Evolutionary conservation across 2,113 vertebrate genomes (phyloP), one percentile per base, ranked within the genome.

Genomic region (Rallus limicola): DNA sequence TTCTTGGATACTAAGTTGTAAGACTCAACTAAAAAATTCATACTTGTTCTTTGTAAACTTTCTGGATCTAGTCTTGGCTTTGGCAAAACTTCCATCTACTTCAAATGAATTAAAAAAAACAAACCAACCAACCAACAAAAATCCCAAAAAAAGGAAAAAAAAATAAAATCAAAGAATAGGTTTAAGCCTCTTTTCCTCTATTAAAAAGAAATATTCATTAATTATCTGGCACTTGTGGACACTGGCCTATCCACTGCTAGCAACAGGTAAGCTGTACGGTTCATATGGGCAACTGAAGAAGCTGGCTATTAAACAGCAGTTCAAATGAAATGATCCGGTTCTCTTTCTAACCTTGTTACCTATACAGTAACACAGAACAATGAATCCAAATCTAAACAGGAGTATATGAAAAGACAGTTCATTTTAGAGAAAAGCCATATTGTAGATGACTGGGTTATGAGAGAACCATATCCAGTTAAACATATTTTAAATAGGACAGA

Each of bases 1-100:
- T 97, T 92, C 81, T 84, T 83, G 65, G 76, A 91, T 91, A 77
- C 53, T 97, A 78, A 96, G 97, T 96, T 96, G 86, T 92, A 84
- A 69, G 52, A 86, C n/a, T 77, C 80, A 72, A 95, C 75, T 75
- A 88, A 89, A 65, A 97, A 90, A 94, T 62, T 91, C 48, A 16
- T 56, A 68, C 74, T 72, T 91, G 60, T 62, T 85, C 88, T 95
- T 68, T 65, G 40, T 38, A 93, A 87, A 86, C 20, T 83, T 87
- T 89, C 94, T 71, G 80, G 38, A 86, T 50, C 11, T 46, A 76
- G 26, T 63, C 21, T 26, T 70, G 31, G 17, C 33, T 91, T 76
- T 55, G 36, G 65, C 40, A 86, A 91, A 92, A 78, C 58, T 75
- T 25, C 80, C 42, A 80, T 33, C 29, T 67, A 71, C 0, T 2